Percentiles rank a stretch among this genome's conserved stretches.
Conservation (phyloP, 2,888 invertebrate genomes). For the Brachylomia viminalis region DNA sequence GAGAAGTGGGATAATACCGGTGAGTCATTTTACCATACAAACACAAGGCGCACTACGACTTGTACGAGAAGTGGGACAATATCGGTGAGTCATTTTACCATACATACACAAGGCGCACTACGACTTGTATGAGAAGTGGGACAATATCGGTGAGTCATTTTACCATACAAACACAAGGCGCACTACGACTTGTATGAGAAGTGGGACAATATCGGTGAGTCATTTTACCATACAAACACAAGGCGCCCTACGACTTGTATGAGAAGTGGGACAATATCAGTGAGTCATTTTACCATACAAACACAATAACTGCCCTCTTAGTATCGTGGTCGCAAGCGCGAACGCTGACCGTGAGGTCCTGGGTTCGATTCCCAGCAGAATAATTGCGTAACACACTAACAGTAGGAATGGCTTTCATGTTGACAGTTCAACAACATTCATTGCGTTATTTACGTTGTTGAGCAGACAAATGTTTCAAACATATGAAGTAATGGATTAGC, state of each 20-base stretch:
- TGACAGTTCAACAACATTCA: too few relatives aligned
- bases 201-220: constrained; percentile 84
- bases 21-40: constrained; percentile 65
- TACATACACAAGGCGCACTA: constrained; percentile 82
- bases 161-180: constrained; percentile 75
- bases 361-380: too few relatives aligned
- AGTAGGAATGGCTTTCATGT: too few relatives aligned
- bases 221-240: constrained; percentile 65
- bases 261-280: constrained; percentile 86
- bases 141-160: constrained; percentile 77
- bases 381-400: too few relatives aligned
- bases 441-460: too few relatives aligned
- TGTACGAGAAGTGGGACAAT: constrained; percentile 86
- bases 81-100: constrained; percentile 74
- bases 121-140: constrained; percentile 87
- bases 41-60: constrained; percentile 85
- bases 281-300: constrained; percentile 64
- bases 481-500: too few relatives aligned
- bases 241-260: constrained; percentile 85
- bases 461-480: too few relatives aligned
- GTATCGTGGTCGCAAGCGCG: too few relatives aligned
- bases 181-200: constrained; percentile 87
- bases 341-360: too few relatives aligned
- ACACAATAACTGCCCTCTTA: not conserved
- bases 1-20: constrained; percentile 86